phyloP scores from a whole-genome alignment of 1,140 invertebrate species.

The Nephila pilipes region DNA sequence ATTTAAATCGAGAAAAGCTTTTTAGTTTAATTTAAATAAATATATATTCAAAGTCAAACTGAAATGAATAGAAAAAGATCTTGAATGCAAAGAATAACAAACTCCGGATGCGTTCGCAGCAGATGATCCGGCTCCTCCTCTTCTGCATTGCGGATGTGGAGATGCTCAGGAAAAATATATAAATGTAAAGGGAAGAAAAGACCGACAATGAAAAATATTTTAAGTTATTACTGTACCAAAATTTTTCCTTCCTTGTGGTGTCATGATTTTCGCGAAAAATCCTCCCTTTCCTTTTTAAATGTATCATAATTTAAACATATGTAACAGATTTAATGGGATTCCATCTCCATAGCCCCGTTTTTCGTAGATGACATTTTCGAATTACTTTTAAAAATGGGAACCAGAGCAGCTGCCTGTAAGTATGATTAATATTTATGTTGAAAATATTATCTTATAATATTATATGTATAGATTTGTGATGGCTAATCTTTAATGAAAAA shows the following conservation, averaged over 20 bases:
- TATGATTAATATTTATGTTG: conserved; percentile 10
- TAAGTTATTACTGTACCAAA: no score
- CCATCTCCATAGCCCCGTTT: not conserved
- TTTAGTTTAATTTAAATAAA: not conserved
- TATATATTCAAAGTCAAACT: not conserved
- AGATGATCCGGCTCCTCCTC: conserved; percentile 21
- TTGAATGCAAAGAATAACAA: not conserved
- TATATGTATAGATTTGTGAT: no score
- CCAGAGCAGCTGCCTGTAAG: conserved; percentile 75
- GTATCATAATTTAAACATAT: not conserved
- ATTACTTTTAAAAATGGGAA: conserved; percentile 58
- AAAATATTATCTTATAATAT: not conserved
- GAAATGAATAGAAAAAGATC: not conserved
- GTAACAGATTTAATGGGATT: not conserved
- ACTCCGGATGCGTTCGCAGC: not conserved
- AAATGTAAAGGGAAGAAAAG: not conserved
- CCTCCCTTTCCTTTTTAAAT: not conserved
- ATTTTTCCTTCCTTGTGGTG: not conserved
- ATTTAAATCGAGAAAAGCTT: no score
- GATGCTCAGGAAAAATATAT: not conserved
- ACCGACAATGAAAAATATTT: not conserved
- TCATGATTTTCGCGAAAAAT: not conserved
- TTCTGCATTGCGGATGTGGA: conserved; percentile 64
- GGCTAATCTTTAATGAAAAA: no score
- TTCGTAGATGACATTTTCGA: conserved; percentile 1